These are phyloP conservation scores for Tupiocoris notatus DNA, from an alignment of 2,888 invertebrate genomes.

Conservation along the genomic window DNA sequence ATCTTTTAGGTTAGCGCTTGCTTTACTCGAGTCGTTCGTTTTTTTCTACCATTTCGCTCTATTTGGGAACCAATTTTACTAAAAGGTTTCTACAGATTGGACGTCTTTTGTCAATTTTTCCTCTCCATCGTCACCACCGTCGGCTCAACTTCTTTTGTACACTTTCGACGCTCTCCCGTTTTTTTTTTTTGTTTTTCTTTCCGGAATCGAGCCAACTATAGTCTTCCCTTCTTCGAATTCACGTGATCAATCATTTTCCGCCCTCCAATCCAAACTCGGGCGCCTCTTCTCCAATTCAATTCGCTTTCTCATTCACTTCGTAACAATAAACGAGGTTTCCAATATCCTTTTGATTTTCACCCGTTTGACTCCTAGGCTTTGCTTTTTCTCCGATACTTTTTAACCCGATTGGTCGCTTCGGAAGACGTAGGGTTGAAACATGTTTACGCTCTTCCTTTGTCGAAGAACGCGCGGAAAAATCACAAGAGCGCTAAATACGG, in stretches of 20 bases:
- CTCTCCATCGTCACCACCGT: too few relatives aligned
- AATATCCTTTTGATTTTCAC: conserved; percentile 13
- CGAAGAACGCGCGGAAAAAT: too few relatives aligned
- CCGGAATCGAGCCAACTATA: conserved; percentile 17
- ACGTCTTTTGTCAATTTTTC: conserved; percentile 23
- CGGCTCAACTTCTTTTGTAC: neutral
- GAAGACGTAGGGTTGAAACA: too few relatives aligned
- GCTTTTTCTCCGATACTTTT: neutral
- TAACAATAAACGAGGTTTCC: conserved; percentile 15
- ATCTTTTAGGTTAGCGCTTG: too few relatives aligned
- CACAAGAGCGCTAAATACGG: too few relatives aligned
- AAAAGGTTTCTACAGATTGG: conserved; percentile 10
- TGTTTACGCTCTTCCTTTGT: too few relatives aligned
- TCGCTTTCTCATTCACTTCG: conserved; percentile 9
- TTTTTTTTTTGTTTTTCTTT: conserved; percentile 13
- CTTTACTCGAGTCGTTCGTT: too few relatives aligned
- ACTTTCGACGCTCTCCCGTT: neutral
- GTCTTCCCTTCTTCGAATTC: neutral
- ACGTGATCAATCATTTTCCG: conserved; percentile 15
- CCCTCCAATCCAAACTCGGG: neutral
- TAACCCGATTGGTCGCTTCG: neutral
- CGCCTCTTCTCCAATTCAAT: neutral
- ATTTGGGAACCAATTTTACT: conserved; percentile 18
- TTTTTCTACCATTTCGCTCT: too few relatives aligned
- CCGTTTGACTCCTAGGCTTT: conserved; percentile 9